Evolutionary conservation across 2,888 invertebrate species (phyloP).

Genomic region (Amorpha juglandis): DNA sequence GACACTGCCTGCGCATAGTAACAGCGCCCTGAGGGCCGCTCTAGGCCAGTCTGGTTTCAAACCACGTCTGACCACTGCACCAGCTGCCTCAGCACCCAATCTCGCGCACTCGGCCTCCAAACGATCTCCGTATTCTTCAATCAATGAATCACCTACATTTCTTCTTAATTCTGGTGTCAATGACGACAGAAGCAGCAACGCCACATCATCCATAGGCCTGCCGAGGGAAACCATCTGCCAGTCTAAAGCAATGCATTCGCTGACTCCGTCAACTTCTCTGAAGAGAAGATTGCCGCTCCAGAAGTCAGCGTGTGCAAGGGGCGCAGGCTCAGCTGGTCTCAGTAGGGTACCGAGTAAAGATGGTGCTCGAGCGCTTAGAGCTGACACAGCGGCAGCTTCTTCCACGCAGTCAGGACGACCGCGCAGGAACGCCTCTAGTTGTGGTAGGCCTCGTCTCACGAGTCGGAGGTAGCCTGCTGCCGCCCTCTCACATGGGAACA

Average conservation of each 20-base stretch:
- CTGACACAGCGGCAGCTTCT: conserved; percentile 85
- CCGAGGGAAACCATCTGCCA: conserved; percentile 94
- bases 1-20: conserved; percentile 91
- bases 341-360: conserved; percentile 88
- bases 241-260: conserved; percentile 89
- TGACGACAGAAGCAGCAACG: conserved; percentile 88
- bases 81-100: conserved; percentile 85
- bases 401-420: conserved; percentile 86
- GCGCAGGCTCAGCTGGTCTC: conserved; percentile 89
- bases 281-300: conserved; percentile 93
- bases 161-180: conserved; percentile 88
- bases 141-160: conserved; percentile 84
- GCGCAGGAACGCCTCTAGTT: conserved; percentile 88
- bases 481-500: conserved; percentile 91
- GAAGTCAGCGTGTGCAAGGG: conserved; percentile 92
- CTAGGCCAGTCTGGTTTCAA: conserved; percentile 86
- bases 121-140: conserved; percentile 88
- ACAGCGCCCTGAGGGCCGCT: conserved; percentile 89
- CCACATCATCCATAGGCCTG: conserved; percentile 91
- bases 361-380: conserved; percentile 88
- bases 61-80: conserved; percentile 75
- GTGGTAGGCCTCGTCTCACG: conserved; percentile 90
- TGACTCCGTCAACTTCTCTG: conserved; percentile 76
- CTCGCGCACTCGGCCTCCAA: conserved; percentile 85
- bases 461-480: conserved; percentile 92